Percentiles rank a stretch among this genome's conserved stretches.
These are phyloP conservation scores for Aphyosemion australe DNA, from an alignment of 2,113 vertebrate species.

Conservation along the genomic window DNA sequence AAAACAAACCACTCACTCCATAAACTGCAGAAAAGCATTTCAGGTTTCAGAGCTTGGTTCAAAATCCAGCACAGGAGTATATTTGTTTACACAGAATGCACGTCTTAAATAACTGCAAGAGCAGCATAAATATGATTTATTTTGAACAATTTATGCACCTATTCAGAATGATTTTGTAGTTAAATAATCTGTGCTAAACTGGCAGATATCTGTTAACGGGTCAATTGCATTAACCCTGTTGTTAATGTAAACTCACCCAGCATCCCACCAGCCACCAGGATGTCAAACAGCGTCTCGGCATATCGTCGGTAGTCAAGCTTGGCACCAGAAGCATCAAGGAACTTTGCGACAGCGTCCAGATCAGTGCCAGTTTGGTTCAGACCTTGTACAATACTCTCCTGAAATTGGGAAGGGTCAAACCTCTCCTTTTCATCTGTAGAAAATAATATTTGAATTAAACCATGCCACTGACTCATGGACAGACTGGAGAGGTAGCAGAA, in stretches of 20 bases:
- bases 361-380: slow-evolving; percentile 98
- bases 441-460: neutral
- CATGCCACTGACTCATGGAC: neutral
- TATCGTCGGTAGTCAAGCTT: slow-evolving; percentile 99
- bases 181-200: too few species aligned
- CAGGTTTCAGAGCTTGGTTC: too few species aligned
- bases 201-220: too few species aligned
- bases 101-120: too few species aligned
- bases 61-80: too few species aligned
- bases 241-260: slow-evolving; percentile 81
- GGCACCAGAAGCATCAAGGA: slow-evolving; percentile 97
- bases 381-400: slow-evolving; percentile 99
- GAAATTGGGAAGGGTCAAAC: slow-evolving; percentile 99
- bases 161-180: too few species aligned
- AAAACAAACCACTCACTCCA: neutral
- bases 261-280: slow-evolving; percentile 99
- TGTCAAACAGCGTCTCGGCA: slow-evolving; percentile 98
- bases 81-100: too few species aligned
- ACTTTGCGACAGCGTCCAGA: slow-evolving; percentile 97
- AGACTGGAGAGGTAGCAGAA: neutral
- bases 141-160: too few species aligned
- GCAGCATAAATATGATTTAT: too few species aligned
- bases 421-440: slow-evolving; percentile 99
- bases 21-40: too few species aligned
- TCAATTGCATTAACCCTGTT: too few species aligned